Evolutionary conservation across 2,797 vertebrate species (phyloP).

Genomic region (Zenarchopterus dispar): DNA sequence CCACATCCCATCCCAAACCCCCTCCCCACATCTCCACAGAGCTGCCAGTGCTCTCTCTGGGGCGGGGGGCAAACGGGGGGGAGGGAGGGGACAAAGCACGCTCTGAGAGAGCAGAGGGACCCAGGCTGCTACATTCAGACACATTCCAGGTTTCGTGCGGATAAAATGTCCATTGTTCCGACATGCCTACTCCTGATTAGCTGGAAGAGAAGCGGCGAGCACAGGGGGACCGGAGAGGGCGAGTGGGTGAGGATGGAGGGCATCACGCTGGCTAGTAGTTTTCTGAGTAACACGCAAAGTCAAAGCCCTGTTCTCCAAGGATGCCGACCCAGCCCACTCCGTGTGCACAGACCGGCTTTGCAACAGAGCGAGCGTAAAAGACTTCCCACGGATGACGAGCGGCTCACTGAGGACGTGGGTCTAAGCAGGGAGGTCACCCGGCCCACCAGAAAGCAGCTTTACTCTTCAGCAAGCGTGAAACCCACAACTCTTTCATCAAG

Average conservation of each 20-base stretch:
- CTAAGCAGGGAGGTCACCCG: slow-evolving; percentile 42
- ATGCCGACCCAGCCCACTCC: slow-evolving; percentile 76
- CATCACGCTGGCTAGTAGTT: slow-evolving; percentile 59
- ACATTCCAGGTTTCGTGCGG: slow-evolving; percentile 80
- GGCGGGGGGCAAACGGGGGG: slow-evolving; percentile 39
- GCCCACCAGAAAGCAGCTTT: slow-evolving; percentile 54
- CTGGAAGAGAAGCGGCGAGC: slow-evolving; percentile 67
- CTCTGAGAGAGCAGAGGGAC: slow-evolving; percentile 71
- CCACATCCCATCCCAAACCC: slow-evolving; percentile 36
- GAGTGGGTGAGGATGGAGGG: slow-evolving; percentile 60
- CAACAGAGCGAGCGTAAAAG: slow-evolving; percentile 55
- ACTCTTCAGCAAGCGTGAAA: slow-evolving; percentile 23
- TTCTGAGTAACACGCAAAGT: slow-evolving; percentile 68
- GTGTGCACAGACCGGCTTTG: slow-evolving; percentile 59
- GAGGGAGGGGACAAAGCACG: slow-evolving; percentile 66
- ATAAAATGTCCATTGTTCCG: slow-evolving; percentile 81
- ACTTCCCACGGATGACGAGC: slow-evolving; percentile 67
- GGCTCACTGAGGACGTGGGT: slow-evolving; percentile 54
- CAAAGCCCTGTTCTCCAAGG: slow-evolving; percentile 71
- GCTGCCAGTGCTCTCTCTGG: slow-evolving; percentile 27
- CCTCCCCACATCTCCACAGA: slow-evolving; percentile 25
- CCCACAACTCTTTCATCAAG: slow-evolving; percentile 16
- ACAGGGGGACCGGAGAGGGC: slow-evolving; percentile 54
- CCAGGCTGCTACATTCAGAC: slow-evolving; percentile 80
- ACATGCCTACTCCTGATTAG: slow-evolving; percentile 78